phyloP scores from a whole-genome alignment of 2,888 invertebrate genomes.

The Hylaea fasciaria region DNA sequence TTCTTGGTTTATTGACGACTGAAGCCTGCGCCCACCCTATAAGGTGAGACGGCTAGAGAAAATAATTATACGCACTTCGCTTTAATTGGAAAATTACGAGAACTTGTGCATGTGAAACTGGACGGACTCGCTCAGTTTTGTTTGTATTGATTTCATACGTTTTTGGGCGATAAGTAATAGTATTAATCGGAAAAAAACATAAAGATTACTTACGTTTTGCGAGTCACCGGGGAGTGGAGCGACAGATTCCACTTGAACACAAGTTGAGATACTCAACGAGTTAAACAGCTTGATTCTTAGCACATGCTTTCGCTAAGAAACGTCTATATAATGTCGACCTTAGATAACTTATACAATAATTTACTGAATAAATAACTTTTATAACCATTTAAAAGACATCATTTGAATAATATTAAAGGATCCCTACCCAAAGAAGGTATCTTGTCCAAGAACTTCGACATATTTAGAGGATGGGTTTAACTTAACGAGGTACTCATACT shows the following conservation, averaged over 20 bases:
- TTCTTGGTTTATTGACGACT: constrained; percentile 36
- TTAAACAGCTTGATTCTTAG: too few species aligned
- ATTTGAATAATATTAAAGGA: constrained; percentile 7
- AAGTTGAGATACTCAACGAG: too few species aligned
- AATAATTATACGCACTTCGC: constrained; percentile 38
- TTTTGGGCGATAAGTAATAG: background rate
- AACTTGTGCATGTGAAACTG: constrained; percentile 1
- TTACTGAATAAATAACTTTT: constrained; percentile 1
- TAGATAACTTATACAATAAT: background rate
- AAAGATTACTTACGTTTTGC: too few species aligned
- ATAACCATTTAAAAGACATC: constrained; percentile 1
- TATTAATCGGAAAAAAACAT: too few species aligned
- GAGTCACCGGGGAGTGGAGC: too few species aligned
- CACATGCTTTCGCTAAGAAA: too few species aligned
- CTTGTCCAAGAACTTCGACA: constrained; percentile 5
- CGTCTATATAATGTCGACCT: too few species aligned
- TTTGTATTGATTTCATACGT: background rate
- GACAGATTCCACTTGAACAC: too few species aligned
- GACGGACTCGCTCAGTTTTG: too few species aligned
- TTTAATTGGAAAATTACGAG: constrained; percentile 41
- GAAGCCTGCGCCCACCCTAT: constrained; percentile 24
- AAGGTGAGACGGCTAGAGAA: constrained; percentile 36
- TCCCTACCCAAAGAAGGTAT: constrained; percentile 9
- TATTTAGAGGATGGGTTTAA: constrained; percentile 19
- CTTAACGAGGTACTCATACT: constrained; percentile 12